Evolutionary conservation across 2,888 invertebrate genomes (phyloP).

Genomic region (Sarcophaga caerulescens): DNA sequence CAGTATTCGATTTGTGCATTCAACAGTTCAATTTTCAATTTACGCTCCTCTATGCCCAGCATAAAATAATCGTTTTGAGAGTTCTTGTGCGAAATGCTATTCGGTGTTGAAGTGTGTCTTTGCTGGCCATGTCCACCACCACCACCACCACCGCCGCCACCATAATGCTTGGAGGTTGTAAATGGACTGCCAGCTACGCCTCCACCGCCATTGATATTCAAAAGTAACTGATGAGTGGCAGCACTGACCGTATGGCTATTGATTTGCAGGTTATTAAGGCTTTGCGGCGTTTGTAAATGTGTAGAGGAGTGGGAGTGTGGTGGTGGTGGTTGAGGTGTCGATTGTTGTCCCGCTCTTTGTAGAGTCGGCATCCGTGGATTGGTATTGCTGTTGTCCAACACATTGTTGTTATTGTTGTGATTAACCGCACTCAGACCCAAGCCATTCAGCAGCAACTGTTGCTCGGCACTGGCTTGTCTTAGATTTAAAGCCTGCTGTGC

Average conservation of each 20-base stretch:
- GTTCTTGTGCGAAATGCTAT: constrained; percentile 58
- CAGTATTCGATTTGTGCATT: constrained; percentile 81
- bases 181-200: constrained; percentile 44
- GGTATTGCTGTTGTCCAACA: constrained; percentile 55
- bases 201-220: constrained; percentile 55
- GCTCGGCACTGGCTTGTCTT: constrained; percentile 73
- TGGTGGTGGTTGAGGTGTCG: neutral
- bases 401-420: constrained; percentile 64
- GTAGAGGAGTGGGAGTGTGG: neutral
- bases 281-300: constrained; percentile 63
- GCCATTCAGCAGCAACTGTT: constrained; percentile 75
- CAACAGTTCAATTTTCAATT: constrained; percentile 78
- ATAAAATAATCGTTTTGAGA: constrained; percentile 76
- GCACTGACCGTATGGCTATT: constrained; percentile 39
- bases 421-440: constrained; percentile 76
- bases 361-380: constrained; percentile 68
- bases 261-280: constrained; percentile 60
- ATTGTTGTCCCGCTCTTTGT: constrained; percentile 67
- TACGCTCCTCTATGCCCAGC: constrained; percentile 79
- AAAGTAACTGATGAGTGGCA: constrained; percentile 64
- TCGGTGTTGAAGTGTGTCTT: constrained; percentile 60
- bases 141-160: neutral
- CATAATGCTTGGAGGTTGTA: constrained; percentile 57
- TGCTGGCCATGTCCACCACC: constrained; percentile 67
- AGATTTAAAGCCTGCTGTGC: constrained; percentile 59